These are phyloP conservation scores for Dissostichus mawsoni DNA, from an alignment of 2,113 vertebrate genomes.

Conservation along the genomic window DNA sequence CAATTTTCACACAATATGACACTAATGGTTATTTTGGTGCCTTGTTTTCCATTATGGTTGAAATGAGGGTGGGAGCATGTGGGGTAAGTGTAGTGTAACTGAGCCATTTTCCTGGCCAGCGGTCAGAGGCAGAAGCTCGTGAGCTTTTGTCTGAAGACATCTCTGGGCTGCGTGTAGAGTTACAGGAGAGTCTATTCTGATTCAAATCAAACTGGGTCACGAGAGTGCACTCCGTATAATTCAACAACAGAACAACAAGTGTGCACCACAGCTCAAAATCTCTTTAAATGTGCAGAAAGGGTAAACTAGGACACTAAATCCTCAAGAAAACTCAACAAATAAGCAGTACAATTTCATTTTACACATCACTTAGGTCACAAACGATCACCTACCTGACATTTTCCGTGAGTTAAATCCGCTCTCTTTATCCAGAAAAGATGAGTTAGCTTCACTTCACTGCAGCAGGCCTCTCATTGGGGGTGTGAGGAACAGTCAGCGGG, in stretches of 20 bases:
- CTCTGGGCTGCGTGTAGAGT: constrained; percentile 1
- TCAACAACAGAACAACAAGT: background rate
- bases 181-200: background rate
- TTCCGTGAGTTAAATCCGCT: background rate
- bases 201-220: constrained; percentile 1
- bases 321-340: background rate
- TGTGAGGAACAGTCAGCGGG: background rate
- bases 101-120: background rate
- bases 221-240: background rate
- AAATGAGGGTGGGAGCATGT: too few relatives aligned
- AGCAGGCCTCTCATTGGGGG: too few relatives aligned
- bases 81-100: background rate
- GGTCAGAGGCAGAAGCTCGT: background rate
- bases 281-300: background rate
- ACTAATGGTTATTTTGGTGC: background rate
- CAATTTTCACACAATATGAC: background rate
- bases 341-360: background rate
- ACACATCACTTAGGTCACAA: background rate
- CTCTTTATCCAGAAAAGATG: background rate
- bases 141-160: constrained; percentile 29
- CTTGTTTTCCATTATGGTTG: background rate
- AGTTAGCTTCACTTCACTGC: background rate
- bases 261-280: background rate
- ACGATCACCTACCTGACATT: constrained; percentile 63
- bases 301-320: background rate